Evolutionary conservation across 2,113 vertebrate genomes (phyloP).

Genomic region (Peucedramus taeniatus): DNA sequence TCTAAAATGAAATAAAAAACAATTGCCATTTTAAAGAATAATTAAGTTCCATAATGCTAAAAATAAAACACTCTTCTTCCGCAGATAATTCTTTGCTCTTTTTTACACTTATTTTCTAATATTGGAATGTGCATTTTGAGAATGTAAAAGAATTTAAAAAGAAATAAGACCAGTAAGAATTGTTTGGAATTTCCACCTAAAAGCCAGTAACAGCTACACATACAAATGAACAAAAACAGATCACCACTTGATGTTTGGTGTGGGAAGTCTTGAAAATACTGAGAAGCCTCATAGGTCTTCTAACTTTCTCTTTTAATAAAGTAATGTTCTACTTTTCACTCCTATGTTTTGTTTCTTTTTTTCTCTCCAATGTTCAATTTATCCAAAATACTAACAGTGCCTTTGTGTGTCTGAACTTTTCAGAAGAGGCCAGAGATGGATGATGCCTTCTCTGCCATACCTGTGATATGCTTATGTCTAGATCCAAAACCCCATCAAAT

Average conservation of each 20-base stretch:
- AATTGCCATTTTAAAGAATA: not conserved
- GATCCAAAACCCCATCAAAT: not conserved
- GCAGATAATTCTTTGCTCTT: not conserved
- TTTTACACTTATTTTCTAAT: not conserved
- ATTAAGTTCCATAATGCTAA: not conserved
- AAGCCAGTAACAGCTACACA: not conserved
- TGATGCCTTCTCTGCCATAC: not conserved
- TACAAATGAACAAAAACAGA: not conserved
- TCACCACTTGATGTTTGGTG: accelerated
- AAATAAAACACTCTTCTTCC: not conserved
- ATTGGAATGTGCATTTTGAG: not conserved
- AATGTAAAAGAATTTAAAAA: not conserved
- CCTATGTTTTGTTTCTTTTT: not conserved
- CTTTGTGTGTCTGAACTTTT: not conserved
- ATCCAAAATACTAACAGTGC: not conserved
- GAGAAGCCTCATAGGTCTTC: not conserved
- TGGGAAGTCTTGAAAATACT: not conserved
- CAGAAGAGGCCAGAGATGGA: not conserved
- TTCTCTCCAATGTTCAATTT: not conserved
- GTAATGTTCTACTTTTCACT: not conserved
- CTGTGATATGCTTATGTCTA: not conserved
- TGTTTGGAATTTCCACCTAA: not conserved
- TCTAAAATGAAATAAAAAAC: not conserved
- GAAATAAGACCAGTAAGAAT: not conserved
- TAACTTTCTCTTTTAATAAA: not conserved